Evolutionary conservation across 2,113 vertebrate genomes (phyloP), one percentile per base, ranked within the genome.

Genomic region (Oncorhynchus masou): DNA sequence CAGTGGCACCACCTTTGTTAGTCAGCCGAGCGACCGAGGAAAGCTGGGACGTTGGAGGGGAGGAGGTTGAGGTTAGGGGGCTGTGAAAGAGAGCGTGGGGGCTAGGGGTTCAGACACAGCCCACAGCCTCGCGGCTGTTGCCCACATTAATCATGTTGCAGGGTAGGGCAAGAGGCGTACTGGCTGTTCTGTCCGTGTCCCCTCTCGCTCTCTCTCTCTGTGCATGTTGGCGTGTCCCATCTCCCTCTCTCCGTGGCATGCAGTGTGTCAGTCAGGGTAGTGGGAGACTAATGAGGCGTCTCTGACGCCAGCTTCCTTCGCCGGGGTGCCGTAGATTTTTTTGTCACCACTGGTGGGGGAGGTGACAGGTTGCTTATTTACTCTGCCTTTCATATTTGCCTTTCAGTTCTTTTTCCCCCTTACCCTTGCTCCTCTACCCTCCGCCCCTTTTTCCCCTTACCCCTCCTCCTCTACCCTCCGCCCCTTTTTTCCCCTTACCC

Each of bases 121-220:
- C 39, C 39, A 39, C 39, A 39, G 0, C 87, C 86, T 83, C 70
- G 76, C 34, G 87, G 82, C 81, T 88, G 87, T 81, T 88, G 89
- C 84, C 81, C 88, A 88, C 90, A 94, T 94, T 92, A 92, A 93
- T 93, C 91, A 93, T 84, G 86, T 85, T 39, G 54, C 54, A 70
- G 71, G 66, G 62, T 20, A 27, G 27, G 65, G 51, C 51, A 20
- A 48, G 16, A 13, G 66, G 9, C 25, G 34, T 68, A 22, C 16
- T 48, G 51, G 78, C 73, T 60, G 74, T 45, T 66, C 27, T 81
- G 78, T 71, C 78, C 54, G 64, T 45, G 71, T 70, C 78, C 59
- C 39, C 39, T 45, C 39, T 48, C 70, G 29, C 13, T 39, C 39
- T 62, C 29, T 64, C 29, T 64, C 34, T 67, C 71, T 75, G 75